Evolutionary conservation across 1,140 invertebrate genomes (phyloP).

Genomic region (Ooceraea biroi): DNA sequence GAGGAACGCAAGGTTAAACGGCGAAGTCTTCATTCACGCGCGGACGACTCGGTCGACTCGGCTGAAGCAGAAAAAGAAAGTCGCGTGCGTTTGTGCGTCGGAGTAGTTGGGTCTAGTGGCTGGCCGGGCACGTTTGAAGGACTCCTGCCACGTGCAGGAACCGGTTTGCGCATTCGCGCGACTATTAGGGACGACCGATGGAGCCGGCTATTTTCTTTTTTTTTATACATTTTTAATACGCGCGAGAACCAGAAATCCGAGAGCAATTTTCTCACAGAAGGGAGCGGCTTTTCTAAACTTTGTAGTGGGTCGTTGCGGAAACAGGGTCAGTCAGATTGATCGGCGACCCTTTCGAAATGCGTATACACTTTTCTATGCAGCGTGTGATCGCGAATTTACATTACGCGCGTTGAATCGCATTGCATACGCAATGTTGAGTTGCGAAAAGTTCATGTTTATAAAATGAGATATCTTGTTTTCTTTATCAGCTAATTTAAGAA

Average conservation of each 20-base stretch:
- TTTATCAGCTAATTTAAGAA: no score
- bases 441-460: no score
- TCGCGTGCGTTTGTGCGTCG: conserved; percentile 3
- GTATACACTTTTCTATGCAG: conserved; percentile 1
- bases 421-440: no score
- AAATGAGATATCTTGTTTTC: no score
- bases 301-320: neutral
- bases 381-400: neutral
- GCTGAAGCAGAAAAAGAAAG: conserved; percentile 31
- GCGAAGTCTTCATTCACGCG: conserved; percentile 15
- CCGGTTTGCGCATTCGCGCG: conserved; percentile 59
- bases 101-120: neutral
- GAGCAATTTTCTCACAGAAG: neutral
- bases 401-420: no score
- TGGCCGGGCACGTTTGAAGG: conserved; percentile 6
- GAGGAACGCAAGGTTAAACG: neutral
- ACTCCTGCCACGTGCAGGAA: conserved; percentile 62
- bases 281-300: neutral
- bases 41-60: neutral
- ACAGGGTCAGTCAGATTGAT: conserved; percentile 20
- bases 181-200: conserved; percentile 50
- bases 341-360: neutral
- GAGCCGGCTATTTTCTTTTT: neutral
- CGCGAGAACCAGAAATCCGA: conserved; percentile 15
- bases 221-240: conserved; percentile 31